Conservation (phyloP, 1,140 invertebrate genomes). For the Adelges cooleyi region DNA sequence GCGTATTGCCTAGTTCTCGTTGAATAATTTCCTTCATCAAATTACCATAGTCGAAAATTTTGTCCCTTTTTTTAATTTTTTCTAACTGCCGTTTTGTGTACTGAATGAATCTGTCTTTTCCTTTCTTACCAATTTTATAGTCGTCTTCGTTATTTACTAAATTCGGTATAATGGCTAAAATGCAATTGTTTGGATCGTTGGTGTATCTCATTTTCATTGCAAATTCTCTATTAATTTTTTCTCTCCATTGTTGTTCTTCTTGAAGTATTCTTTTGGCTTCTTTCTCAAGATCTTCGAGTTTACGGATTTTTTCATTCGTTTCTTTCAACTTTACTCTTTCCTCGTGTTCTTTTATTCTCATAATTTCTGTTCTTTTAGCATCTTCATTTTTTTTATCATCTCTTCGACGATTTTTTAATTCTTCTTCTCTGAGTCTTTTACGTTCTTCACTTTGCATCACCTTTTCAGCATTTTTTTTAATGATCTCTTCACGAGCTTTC, state of each 20-base stretch:
- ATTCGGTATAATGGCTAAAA: background rate
- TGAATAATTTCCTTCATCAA: background rate
- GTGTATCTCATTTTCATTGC: background rate
- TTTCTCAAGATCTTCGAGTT: background rate
- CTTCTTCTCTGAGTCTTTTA: background rate
- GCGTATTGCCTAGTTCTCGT: background rate
- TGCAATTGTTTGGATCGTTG: background rate
- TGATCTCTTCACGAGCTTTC: background rate
- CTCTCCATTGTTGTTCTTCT: background rate
- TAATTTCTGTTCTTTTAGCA: background rate
- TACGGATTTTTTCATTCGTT: background rate
- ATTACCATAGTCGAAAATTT: conserved; percentile 3
- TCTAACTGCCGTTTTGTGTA: background rate
- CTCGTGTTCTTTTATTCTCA: background rate
- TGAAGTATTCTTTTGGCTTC: background rate
- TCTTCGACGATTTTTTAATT: background rate
- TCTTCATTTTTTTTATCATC: background rate
- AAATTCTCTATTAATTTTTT: background rate
- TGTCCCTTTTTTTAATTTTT: background rate
- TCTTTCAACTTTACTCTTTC: background rate
- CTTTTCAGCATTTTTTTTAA: too few relatives aligned
- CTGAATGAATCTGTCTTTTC: background rate
- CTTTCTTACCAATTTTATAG: background rate
- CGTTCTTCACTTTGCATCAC: background rate
- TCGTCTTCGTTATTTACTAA: background rate